Evolutionary conservation across 2,113 vertebrate genomes (phyloP), one percentile per base, ranked within the genome.

Genomic region (Alouatta palliata): DNA sequence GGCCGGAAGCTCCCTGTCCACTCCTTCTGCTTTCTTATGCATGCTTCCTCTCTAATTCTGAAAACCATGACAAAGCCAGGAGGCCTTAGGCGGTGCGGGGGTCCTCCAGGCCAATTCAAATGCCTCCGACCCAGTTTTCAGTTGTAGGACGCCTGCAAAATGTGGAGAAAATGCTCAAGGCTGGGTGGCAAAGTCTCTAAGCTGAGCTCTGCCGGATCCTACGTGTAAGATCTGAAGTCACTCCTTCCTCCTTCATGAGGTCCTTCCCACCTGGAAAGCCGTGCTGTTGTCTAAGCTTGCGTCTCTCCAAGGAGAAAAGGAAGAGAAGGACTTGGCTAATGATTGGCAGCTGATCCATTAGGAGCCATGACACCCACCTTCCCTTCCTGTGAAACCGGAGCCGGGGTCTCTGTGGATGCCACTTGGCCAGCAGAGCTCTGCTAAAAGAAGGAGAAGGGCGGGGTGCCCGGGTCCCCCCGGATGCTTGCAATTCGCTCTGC

Each of bases 21-120:
- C 3, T 4, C 14, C 52, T 8, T 58, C 80, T 0, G 81, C 87
- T 95, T 93, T 89, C 93, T 77, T 86, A 82, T 66, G 91, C 91
- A 86, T 8, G 37, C 83, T 47, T 73, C 66, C 82, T 43, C 21
- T 0, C 92, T n/a, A 70, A 85, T 23, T 54, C 87, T 66, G 58
- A 80, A 89, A 97, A 70, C 68, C 88, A 19, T 40, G 68, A 94
- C 97, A 92, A 96, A 95, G 96, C 66, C 2, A 2, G 40, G 30
- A 37, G 68, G 10, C 45, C 79, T 27, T 10, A n/a, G 30, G 52
- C 68, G 0, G 6, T 8, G 49, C 49, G 19, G 96, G 93, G 91
- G 66, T 91, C 82, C 80, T 54, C 10, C 0, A 3, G 84, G 56
- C 58, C 27, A 43, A 97, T 92, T 83, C 91, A 94, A 92, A 95